A percentile compares a stretch with the other conserved stretches of the same genome.
Evolutionary conservation across 2,888 invertebrate species (phyloP).

Genomic region (Cremastinae sp.): DNA sequence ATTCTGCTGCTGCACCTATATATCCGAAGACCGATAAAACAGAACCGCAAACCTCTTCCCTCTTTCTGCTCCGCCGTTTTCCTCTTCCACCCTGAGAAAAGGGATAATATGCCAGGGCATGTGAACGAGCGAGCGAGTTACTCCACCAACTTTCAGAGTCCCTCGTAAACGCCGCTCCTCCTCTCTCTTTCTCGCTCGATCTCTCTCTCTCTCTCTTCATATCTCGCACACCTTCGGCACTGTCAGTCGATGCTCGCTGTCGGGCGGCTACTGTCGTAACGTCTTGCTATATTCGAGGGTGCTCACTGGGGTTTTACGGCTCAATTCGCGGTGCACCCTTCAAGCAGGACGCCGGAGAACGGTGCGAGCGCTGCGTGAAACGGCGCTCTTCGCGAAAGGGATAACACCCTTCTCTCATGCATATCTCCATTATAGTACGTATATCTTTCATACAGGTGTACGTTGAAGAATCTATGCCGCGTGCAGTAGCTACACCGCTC

Average conservation of each 20-base stretch:
- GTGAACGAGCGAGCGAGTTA: slow-evolving; percentile 38
- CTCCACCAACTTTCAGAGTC: slow-evolving; percentile 64
- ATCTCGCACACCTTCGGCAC: slow-evolving; percentile 46
- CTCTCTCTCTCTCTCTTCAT: slow-evolving; percentile 53
- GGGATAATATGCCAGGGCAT: slow-evolving; percentile 38
- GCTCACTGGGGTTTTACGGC: slow-evolving; percentile 74
- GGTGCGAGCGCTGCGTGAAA: slow-evolving; percentile 41
- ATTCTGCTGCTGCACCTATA: slow-evolving; percentile 57
- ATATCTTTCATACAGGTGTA: neutral
- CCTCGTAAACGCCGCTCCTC: slow-evolving; percentile 72
- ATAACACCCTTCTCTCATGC: slow-evolving; percentile 20
- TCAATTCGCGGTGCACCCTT: slow-evolving; percentile 77
- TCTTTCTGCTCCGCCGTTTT: slow-evolving; percentile 39
- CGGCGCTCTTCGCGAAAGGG: slow-evolving; percentile 46
- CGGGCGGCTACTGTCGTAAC: slow-evolving; percentile 42
- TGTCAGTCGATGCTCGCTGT: slow-evolving; percentile 50
- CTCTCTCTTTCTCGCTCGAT: slow-evolving; percentile 46
- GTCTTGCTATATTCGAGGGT: slow-evolving; percentile 54
- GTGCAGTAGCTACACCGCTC: slow-evolving; percentile 37
- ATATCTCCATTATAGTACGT: slow-evolving; percentile 8
- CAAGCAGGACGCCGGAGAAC: slow-evolving; percentile 70
- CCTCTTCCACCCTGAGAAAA: slow-evolving; percentile 29
- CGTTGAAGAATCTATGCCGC: slow-evolving; percentile 14
- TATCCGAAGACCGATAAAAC: slow-evolving; percentile 73
- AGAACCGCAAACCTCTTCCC: slow-evolving; percentile 68